phyloP scores from a whole-genome alignment of 2,113 vertebrate genomes.

The Myiagra hebetior region DNA sequence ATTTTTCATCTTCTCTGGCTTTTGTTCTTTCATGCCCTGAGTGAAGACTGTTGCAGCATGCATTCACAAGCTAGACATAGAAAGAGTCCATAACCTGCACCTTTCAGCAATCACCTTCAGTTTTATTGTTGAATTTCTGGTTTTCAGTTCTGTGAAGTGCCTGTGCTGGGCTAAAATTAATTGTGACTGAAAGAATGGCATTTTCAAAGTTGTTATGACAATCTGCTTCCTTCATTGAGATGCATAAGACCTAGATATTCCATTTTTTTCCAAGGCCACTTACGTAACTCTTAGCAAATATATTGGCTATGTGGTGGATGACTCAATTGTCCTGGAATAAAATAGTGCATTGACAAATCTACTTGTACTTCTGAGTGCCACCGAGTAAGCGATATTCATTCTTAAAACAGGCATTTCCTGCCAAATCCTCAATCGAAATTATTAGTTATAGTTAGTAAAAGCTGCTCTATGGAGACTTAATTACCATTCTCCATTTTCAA shows the following conservation, averaged over 20 bases:
- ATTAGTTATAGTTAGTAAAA: constrained; percentile 25
- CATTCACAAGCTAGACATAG: neutral
- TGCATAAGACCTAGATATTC: constrained; percentile 41
- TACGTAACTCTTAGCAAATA: constrained; percentile 48
- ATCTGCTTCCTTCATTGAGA: constrained; percentile 58
- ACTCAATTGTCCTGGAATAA: constrained; percentile 51
- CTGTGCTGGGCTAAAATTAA: constrained; percentile 35
- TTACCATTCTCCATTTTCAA: neutral
- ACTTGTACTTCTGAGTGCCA: neutral
- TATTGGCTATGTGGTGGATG: constrained; percentile 19
- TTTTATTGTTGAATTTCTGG: neutral
- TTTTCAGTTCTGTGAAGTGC: neutral
- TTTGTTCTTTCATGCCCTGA: neutral
- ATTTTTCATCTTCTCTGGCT: neutral
- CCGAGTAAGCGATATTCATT: neutral
- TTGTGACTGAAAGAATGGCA: constrained; percentile 56
- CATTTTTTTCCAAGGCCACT: constrained; percentile 28
- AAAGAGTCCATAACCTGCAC: neutral
- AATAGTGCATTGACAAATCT: constrained; percentile 29
- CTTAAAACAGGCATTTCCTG: constrained; percentile 3
- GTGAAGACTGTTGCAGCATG: neutral
- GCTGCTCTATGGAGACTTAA: neutral
- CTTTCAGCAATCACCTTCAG: neutral
- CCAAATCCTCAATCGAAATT: neutral
- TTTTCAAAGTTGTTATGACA: constrained; percentile 65